Base-by-base conservation (phyloP, 30 jellyfish, hydroid and myxozoan species). In the Cassiopea xamachana region DNA sequence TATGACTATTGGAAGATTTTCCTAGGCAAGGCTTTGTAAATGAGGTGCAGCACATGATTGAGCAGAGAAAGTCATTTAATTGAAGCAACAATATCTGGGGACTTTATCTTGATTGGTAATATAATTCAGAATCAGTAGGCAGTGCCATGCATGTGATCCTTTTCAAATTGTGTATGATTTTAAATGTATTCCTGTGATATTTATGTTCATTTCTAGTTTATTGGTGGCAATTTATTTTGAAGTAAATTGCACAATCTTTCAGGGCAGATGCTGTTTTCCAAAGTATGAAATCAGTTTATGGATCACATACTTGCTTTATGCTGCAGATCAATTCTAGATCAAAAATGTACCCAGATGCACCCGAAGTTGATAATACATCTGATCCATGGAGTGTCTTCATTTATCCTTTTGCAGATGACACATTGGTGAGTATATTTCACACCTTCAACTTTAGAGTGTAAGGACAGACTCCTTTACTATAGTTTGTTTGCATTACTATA, bases 241-340 rank as follows among this genome's bases (percentile, higher is more conserved):
- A 55, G 64, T 55, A 55, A 10, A 55, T 6, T 55, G 12, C 12
- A 3, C 7, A 55, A 3, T 55, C 64, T 3, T 90, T 19, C 82
- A 96, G 99, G 82, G 99, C 99, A 7, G 99, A 96, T 60, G 97
- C 97, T 17, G 97, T 92, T 51, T 96, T 86, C 73, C 98, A 92
- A 75, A 96, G 99, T 84, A 96, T 96, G 99, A 90, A 91, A 47
- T 83, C 97, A 47, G 99, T 92, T 6, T 96, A 96, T 85, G 99
- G 99, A 12, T 92, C 98, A 27, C 96, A 92, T 87, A 91, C 98
- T 45, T 96, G 99, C 75, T 96, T 79, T 64, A 68, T 96, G 80
- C 91, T 96, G 67, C 95, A 92, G 70, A 89, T 96, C 81, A 96
- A 96, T 84, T 96, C 99, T 17, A 82, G 80, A 74, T 88, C 94